A percentile compares a stretch with the other conserved stretches of the same genome.
Evolutionary conservation across 2,888 invertebrate genomes (phyloP).

Genomic region (Phengaris arion): DNA sequence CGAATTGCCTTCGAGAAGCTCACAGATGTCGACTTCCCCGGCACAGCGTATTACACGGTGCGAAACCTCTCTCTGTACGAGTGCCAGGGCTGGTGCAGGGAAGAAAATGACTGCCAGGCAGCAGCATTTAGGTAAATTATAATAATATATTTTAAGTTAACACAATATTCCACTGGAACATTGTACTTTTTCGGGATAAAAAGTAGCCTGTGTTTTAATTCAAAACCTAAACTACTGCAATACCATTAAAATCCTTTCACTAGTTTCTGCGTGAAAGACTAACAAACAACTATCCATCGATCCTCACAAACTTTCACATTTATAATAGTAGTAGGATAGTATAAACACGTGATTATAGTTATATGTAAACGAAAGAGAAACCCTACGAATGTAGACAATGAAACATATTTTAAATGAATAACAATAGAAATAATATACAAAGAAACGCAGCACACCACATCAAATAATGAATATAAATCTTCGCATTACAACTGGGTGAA

Average conservation of each 20-base stretch:
- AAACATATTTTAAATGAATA: no score
- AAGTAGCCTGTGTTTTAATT: no score
- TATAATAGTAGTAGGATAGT: no score
- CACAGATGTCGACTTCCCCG: slow-evolving; percentile 94
- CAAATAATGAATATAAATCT: slow-evolving; percentile 3
- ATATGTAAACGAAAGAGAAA: background rate
- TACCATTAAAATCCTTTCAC: no score
- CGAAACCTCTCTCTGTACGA: slow-evolving; percentile 95
- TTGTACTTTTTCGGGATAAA: no score
- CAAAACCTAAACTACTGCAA: no score
- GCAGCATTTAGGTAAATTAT: slow-evolving; percentile 86
- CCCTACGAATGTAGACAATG: background rate
- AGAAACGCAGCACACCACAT: background rate
- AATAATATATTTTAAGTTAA: no score
- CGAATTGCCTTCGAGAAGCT: slow-evolving; percentile 95
- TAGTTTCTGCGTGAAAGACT: no score
- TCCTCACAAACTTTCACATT: no score
- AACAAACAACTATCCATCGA: no score
- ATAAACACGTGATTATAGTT: background rate
- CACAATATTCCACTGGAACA: no score
- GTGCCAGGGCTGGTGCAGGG: slow-evolving; percentile 96
- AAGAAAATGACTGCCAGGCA: slow-evolving; percentile 94
- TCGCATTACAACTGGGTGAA: slow-evolving; percentile 8
- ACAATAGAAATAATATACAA: background rate
- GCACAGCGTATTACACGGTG: slow-evolving; percentile 94